These are phyloP conservation scores for Petrocephalus schoutedeni DNA, from an alignment of 2,797 vertebrate species.

Conservation along the genomic window DNA sequence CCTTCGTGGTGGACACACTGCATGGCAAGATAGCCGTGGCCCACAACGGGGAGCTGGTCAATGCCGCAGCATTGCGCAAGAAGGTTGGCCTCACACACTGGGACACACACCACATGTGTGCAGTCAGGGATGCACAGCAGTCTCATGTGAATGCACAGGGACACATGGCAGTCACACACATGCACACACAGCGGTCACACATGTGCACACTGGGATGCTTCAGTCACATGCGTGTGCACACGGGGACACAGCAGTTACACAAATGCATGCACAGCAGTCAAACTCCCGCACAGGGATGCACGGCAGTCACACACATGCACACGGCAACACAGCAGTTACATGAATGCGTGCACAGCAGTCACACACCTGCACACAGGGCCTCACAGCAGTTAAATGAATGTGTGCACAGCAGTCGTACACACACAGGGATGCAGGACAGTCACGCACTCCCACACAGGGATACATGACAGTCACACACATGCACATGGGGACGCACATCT, in stretches of 20 bases:
- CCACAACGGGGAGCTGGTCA: slow-evolving; percentile 92
- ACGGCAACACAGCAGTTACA: not conserved
- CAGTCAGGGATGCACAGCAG: not conserved
- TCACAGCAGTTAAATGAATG: not conserved
- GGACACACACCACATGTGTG: not conserved
- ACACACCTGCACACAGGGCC: not conserved
- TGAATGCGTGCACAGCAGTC: not conserved
- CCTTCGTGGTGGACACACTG: slow-evolving; percentile 94
- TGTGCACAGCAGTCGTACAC: too few relatives aligned
- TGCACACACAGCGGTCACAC: too few relatives aligned
- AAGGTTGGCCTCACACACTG: slow-evolving; percentile 63
- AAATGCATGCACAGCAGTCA: not conserved
- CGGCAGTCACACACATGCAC: not conserved
- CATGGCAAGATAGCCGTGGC: slow-evolving; percentile 95
- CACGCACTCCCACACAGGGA: too few relatives aligned
- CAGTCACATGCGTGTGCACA: not conserved
- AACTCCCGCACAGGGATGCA: not conserved
- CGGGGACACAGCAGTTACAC: not conserved
- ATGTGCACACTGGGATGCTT: too few relatives aligned
- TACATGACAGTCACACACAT: not conserved
- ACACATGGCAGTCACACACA: too few relatives aligned
- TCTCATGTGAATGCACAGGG: too few relatives aligned
- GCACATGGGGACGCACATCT: not conserved
- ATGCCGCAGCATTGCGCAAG: slow-evolving; percentile 75
- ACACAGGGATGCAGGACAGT: too few relatives aligned